phyloP scores from a whole-genome alignment of 2,888 invertebrate genomes.

The Cantharis flavilabris region DNA sequence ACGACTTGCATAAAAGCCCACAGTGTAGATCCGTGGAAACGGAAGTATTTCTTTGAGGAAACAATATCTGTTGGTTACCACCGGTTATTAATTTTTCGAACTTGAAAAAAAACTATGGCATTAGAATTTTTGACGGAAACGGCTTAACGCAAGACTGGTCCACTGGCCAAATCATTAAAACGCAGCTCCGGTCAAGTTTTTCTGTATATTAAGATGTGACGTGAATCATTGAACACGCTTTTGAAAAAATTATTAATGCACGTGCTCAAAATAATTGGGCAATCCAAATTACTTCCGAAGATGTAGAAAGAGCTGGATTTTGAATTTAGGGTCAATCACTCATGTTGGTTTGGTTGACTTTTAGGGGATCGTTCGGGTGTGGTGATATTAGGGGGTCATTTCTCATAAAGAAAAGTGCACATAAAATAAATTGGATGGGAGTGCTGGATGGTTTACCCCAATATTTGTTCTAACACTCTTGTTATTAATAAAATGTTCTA shows the following conservation, averaged over 20 bases:
- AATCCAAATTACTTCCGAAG: background rate
- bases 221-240: background rate
- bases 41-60: constrained; percentile 23
- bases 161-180: constrained; percentile 27
- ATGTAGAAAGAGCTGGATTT: background rate
- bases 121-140: constrained; percentile 25
- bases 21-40: constrained; percentile 28
- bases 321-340: background rate
- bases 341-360: background rate
- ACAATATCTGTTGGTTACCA: constrained; percentile 3
- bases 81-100: constrained; percentile 15
- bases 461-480: background rate
- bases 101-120: constrained; percentile 1
- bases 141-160: constrained; percentile 30
- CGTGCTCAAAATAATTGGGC: background rate
- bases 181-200: constrained; percentile 28
- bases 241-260: background rate
- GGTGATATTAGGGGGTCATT: background rate
- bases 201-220: background rate
- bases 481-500: background rate
- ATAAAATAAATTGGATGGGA: constrained; percentile 12
- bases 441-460: constrained; percentile 1
- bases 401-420: constrained; percentile 6
- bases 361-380: constrained; percentile 16
- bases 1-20: constrained; percentile 8